Base-by-base conservation (phyloP, 1,140 invertebrate genomes). In the Scaptomyza montana region DNA sequence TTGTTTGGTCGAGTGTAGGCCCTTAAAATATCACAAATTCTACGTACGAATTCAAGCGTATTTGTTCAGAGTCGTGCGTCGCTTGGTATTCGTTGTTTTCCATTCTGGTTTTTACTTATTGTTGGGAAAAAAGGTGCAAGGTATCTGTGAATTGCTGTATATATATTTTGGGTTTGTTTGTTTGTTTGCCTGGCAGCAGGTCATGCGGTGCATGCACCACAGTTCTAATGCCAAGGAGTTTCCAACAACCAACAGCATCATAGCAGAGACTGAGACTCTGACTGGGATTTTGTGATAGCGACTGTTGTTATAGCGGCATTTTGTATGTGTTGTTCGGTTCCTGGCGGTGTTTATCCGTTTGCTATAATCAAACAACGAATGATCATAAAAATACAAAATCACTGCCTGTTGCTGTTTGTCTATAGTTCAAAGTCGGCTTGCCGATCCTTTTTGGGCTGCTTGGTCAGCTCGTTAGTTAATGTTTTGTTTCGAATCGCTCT, bases 321-420 rank as follows among this genome's bases (percentile, higher is more conserved):
- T 61, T 67, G 33, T 36, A 36, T 64, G 45, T 64, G 61, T 64
- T 21, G 33, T 45, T 43, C 46, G 57, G 45, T 61, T 57, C 53
- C 63, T 66, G 54, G 63, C 47, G 13, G 65, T 47, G 33, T 12
- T 86, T 86, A 87, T 86, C 70, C 78, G 82, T 82, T 82, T 87
- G 84, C 84, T 71, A 68, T 79, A 79, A 87, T 87, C 82, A 87
- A 87, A 89, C 78, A 85, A 67, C 73, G 76, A 82, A 77, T 82
- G 78, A 74, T 87, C 77, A 82, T 82, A 87, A 87, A 87, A 43
- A 36, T 8, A 36, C 33, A 36, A 80, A 69, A 80, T 73, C 47
- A 47, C 12, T 41, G 47, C 45, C 25, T 36, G 45, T 28, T 50
- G 43, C 13, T 46, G 46, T 41, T 46, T 56, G 53, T 54, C 59